A percentile compares a stretch with the other conserved stretches of the same genome.
Conservation (phyloP, 2,888 invertebrate species). For the Trachelus iudaicus region DNA sequence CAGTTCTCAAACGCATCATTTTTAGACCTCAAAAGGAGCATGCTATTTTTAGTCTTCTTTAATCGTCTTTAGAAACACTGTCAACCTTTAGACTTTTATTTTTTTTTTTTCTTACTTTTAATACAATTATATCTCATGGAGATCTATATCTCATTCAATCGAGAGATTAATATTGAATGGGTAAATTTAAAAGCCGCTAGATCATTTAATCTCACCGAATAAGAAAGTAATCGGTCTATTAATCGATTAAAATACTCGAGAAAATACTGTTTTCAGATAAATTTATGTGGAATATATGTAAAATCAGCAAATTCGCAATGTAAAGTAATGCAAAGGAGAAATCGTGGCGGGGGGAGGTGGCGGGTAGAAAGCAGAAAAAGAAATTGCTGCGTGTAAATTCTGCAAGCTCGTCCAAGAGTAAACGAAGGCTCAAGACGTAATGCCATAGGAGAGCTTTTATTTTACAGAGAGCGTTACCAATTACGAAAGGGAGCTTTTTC, state of each 20-base stretch:
- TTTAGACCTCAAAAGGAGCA: no score
- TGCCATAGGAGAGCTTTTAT: not conserved
- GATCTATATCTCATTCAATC: not conserved
- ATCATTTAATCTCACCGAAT: not conserved
- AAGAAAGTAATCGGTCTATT: not conserved
- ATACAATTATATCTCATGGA: not conserved
- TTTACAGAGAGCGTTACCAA: not conserved
- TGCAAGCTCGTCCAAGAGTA: not conserved
- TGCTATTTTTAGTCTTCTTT: no score
- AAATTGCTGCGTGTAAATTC: not conserved
- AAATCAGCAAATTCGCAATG: not conserved
- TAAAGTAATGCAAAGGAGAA: not conserved
- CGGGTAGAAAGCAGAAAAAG: not conserved
- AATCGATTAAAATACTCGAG: not conserved
- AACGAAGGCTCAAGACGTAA: not conserved
- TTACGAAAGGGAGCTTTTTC: not conserved
- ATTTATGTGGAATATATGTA: not conserved
- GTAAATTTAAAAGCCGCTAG: not conserved
- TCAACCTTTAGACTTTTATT: no score
- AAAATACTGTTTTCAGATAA: not conserved
- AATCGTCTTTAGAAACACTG: no score
- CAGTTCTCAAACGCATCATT: no score
- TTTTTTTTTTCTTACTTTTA: not conserved
- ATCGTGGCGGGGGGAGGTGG: not conserved
- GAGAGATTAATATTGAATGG: not conserved